A percentile compares a stretch with the other conserved stretches of the same genome.
These are phyloP conservation scores for Diachasmimorpha longicaudata DNA, from an alignment of 1,140 invertebrate species.

Conservation along the genomic window DNA sequence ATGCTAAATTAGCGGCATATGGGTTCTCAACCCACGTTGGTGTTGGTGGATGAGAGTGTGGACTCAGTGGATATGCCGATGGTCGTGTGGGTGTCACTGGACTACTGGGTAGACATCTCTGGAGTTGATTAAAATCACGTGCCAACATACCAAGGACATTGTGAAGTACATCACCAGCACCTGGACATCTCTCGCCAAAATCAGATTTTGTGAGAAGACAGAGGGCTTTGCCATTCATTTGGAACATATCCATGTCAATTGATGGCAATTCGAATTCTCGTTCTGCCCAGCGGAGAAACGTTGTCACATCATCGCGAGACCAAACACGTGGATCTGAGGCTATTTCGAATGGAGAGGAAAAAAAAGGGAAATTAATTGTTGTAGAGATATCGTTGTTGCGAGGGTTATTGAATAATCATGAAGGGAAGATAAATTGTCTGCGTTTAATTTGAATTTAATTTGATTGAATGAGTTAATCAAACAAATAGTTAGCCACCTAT, in stretches of 20 bases:
- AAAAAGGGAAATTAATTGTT: background rate
- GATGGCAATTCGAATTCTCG: constrained; percentile 90
- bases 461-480: too few species aligned
- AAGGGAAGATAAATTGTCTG: too few species aligned
- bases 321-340: constrained; percentile 88
- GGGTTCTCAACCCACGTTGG: constrained; percentile 77
- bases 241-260: constrained; percentile 92
- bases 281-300: constrained; percentile 91
- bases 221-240: constrained; percentile 97
- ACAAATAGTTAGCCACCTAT: too few species aligned
- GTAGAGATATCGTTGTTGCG: too few species aligned
- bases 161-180: constrained; percentile 90
- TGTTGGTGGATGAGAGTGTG: constrained; percentile 78
- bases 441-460: too few species aligned
- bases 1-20: constrained; percentile 67
- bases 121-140: constrained; percentile 76
- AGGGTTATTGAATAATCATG: too few species aligned
- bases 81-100: constrained; percentile 85
- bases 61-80: constrained; percentile 75
- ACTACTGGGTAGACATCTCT: constrained; percentile 79
- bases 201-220: constrained; percentile 89
- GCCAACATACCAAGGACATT: constrained; percentile 90
- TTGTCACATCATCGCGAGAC: constrained; percentile 87
- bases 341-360: constrained; percentile 49
- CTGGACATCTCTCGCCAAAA: constrained; percentile 87